A percentile compares a stretch with the other conserved stretches of the same genome.
Conservation (phyloP, 2,113 vertebrate genomes). For the Naja naja region DNA sequence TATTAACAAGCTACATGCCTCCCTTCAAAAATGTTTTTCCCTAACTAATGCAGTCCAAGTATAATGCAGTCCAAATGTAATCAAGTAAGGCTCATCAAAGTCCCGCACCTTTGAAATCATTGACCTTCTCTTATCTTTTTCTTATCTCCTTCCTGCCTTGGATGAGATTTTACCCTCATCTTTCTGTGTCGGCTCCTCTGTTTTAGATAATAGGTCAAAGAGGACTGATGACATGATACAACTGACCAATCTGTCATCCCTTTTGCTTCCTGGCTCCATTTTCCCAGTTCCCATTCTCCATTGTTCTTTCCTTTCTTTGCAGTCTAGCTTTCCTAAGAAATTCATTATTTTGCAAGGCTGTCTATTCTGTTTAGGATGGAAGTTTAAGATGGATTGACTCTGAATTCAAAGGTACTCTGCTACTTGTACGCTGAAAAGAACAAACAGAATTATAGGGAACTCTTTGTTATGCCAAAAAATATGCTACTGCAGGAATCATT, state of each 20-base stretch:
- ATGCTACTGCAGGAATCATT: background rate
- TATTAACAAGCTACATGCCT: background rate
- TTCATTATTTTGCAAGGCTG: background rate
- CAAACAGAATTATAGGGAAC: background rate
- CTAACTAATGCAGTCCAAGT: background rate
- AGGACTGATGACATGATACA: background rate
- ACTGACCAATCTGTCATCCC: background rate
- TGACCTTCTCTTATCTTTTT: background rate
- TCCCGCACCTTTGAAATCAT: background rate
- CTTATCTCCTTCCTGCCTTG: background rate
- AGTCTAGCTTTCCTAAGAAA: background rate
- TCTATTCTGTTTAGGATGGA: background rate
- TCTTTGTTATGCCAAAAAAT: background rate
- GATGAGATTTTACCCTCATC: background rate
- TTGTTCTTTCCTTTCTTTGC: background rate
- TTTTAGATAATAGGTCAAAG: background rate
- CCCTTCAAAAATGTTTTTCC: background rate
- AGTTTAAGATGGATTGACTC: background rate
- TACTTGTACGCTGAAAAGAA: background rate
- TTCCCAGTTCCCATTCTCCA: background rate
- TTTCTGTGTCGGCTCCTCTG: background rate
- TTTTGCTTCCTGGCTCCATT: background rate
- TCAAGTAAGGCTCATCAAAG: background rate
- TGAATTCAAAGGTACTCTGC: background rate
- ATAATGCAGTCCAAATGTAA: background rate